Percentiles rank a stretch among this genome's conserved stretches.
phyloP scores from a whole-genome alignment of 2,113 vertebrate genomes.

The Microcebus tavaratra region DNA sequence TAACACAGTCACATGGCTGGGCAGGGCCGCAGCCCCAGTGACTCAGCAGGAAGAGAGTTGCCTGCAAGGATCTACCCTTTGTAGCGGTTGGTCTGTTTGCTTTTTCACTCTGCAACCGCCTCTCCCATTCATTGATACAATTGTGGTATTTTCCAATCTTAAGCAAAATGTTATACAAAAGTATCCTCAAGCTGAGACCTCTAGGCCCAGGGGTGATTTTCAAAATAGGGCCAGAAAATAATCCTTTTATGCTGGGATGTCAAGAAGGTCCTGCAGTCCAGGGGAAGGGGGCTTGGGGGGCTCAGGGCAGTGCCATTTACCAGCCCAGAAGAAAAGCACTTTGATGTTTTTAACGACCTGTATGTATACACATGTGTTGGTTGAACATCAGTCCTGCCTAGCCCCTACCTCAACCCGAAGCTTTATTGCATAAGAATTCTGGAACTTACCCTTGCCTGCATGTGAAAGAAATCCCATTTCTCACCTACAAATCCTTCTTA shows the following conservation, averaged over 20 bases:
- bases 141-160: slow-evolving; percentile 20
- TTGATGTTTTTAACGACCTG: neutral
- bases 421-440: neutral
- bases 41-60: slow-evolving; percentile 37
- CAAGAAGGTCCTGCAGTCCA: neutral
- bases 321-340: neutral
- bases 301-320: neutral
- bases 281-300: neutral
- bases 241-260: neutral
- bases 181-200: neutral
- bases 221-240: neutral
- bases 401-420: neutral
- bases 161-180: slow-evolving; percentile 25
- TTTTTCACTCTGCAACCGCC: neutral
- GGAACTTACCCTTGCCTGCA: neutral
- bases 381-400: neutral
- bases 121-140: neutral
- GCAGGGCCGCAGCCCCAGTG: neutral
- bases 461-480: neutral
- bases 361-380: neutral
- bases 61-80: neutral
- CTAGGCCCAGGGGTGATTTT: neutral
- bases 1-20: neutral
- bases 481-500: neutral
- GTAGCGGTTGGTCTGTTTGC: neutral